Evolutionary conservation across 2,888 invertebrate species (phyloP).

Genomic region (Rhamnusium bicolor): DNA sequence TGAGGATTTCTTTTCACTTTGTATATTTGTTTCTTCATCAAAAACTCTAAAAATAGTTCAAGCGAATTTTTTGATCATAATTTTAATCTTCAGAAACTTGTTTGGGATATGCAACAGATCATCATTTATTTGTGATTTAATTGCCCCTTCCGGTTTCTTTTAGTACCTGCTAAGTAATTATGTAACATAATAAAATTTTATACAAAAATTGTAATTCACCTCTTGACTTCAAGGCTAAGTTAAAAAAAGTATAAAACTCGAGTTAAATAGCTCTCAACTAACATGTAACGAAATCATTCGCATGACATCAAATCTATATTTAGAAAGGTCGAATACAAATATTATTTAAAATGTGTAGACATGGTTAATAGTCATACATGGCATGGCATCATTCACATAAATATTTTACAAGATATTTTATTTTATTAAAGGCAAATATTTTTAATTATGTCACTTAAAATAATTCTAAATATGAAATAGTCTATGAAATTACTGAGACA

Average conservation of each 20-base stretch:
- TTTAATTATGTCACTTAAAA: background rate
- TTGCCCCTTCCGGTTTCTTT: background rate
- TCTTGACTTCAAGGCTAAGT: background rate
- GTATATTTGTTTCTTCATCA: no score
- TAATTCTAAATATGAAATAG: no score
- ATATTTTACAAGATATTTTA: background rate
- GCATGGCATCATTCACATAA: background rate
- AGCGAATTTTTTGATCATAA: no score
- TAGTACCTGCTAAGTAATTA: background rate
- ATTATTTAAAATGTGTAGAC: background rate
- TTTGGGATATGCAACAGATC: no score
- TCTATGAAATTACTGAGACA: no score
- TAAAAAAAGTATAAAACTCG: no score
- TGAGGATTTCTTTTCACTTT: no score
- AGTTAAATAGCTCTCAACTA: background rate
- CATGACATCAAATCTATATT: conserved; percentile 32
- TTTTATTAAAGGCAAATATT: background rate
- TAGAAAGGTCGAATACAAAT: conserved; percentile 25
- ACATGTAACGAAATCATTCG: background rate
- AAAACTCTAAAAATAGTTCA: no score
- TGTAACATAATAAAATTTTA: background rate
- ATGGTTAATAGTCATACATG: background rate
- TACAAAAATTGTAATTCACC: background rate
- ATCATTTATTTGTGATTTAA: no score
- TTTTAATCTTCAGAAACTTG: no score